Base-by-base conservation (phyloP, 2,113 vertebrate species). In the Holacanthus passer region DNA sequence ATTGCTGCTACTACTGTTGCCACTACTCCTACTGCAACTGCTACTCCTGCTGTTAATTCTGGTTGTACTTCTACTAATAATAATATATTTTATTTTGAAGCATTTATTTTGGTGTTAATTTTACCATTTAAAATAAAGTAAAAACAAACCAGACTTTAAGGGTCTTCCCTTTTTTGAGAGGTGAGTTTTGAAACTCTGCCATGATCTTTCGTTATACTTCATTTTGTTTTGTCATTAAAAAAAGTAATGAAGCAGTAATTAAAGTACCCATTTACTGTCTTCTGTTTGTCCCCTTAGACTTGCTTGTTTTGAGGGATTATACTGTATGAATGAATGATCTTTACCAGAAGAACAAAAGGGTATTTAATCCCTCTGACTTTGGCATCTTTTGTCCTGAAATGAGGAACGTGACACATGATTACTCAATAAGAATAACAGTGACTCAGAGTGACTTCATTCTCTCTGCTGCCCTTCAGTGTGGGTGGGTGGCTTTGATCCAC, bases 391-490 rank as follows among this genome's bases (percentile, higher is more conserved):
- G 67, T 84, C 48, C 35, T 63, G 17, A 60, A 66, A 45, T 19
- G 0, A 47, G 64, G 31, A 77, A 48, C 3, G 8, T 79, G 83
- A 81, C 41, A 74, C 62, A 74, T 45, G 71, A 84, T 75, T 55
- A 63, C 37, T 66, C 72, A 43, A 65, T 22, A 50, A 67, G 47
- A 67, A 43, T 10, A 37, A 60, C 48, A 29, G 53, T 84, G 82
- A 84, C 39, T 79, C 72, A 86, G 43, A 59, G 29, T 17, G 43
- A 73, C 67, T 69, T 64, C 29, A 48, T 74, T 45, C 45, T 75
- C 59, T 58, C 37, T 16, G 50, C 27, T 53, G 35, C 64, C 66
- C 53, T 83, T 87, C 67, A 20, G 0, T 60, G 72, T 73, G 71
- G 77, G 68, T 1, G 41, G 11, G 27, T 52, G 70, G 53, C 79